Conservation (phyloP, 2,888 invertebrate species). For the Drosophila macrospina region DNA sequence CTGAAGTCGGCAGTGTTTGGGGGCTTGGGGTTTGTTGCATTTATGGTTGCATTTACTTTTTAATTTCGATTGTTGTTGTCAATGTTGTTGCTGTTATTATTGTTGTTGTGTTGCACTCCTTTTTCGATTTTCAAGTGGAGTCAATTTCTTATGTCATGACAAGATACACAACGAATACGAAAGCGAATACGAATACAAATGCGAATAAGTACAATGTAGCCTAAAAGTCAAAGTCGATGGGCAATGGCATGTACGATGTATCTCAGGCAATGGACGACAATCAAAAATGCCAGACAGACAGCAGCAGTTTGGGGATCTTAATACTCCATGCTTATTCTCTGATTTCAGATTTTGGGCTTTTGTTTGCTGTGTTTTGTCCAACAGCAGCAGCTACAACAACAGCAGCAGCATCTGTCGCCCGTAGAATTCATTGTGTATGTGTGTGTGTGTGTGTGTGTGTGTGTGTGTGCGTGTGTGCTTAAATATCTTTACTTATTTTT, state of each 20-base stretch:
- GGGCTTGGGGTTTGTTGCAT: conserved; percentile 56
- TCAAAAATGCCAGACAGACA: conserved; percentile 59
- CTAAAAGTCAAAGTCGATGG: conserved; percentile 47
- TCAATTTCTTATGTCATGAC: conserved; percentile 81
- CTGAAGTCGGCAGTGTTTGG: conserved; percentile 36
- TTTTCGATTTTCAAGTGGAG: conserved; percentile 81
- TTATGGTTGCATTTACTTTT: conserved; percentile 78
- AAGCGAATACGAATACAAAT: conserved; percentile 29
- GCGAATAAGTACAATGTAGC: conserved; percentile 31
- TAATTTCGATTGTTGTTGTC: conserved; percentile 66
- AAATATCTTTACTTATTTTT: conserved; percentile 79
- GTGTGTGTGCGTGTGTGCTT: conserved; percentile 53
- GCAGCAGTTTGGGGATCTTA: conserved; percentile 34
- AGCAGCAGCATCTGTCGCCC: conserved; percentile 52
- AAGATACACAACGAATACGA: conserved; percentile 59
- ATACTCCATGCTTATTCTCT: conserved; percentile 42
- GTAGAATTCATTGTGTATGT: conserved; percentile 43
- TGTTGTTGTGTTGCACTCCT: conserved; percentile 67
- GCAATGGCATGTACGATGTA: conserved; percentile 19
- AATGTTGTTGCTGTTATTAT: conserved; percentile 42
- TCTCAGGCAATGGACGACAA: conserved; percentile 35
- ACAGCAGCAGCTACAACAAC: conserved; percentile 13
- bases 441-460: not conserved
- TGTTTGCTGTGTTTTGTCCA: conserved; percentile 37
- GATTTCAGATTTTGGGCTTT: conserved; percentile 43